Base-by-base conservation (phyloP, 2,113 vertebrate species). In the Lepus europaeus region DNA sequence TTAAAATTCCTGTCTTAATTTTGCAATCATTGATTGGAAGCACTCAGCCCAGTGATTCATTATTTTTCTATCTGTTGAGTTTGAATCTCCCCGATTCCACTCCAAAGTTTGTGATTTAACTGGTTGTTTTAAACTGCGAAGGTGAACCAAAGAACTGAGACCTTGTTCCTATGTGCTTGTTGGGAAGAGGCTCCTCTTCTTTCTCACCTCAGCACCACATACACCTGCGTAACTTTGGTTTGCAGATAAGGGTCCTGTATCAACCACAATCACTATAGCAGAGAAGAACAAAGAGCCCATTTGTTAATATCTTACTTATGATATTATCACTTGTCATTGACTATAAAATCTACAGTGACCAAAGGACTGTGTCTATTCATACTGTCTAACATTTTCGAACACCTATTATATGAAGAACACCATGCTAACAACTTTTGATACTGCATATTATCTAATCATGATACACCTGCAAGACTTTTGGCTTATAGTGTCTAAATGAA, bases 141-240 rank as follows among this genome's bases (percentile, higher is more conserved):
- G 27, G 10, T 27, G 87, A 87, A 87, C 53, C 29, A 63, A 73
- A 90, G 36, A 72, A 29, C 27, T 2, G 20, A 82, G 59, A 6
- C 31, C 5, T n/a, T 10, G 3, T 9, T 10, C 49, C 25, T 6
- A 0, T 2, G 5, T 59, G 33, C 31, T 7, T 12, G 4, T 33
- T 1, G 5, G 11, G 5, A 66, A 13, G 9, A 14, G 22, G 31
- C 31, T 36, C 29, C 12, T 33, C 36, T 69, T 33, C 59, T 27
- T 63, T 45, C 59, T 81, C 53, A 14, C 27, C 27, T 78, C 31
- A 17, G 19, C 49, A 78, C 22, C 14, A n/a, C 36, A 25, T 68
- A 76, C 1, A 12, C 20, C 16, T 1, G 3, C 16, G 45, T 14
- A 51, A 49, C 23, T 64, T 10, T 3, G 70, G 17, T 53, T 63